Evolutionary conservation across 2,888 invertebrate species (phyloP).

Genomic region (Nemapogon koenigi): DNA sequence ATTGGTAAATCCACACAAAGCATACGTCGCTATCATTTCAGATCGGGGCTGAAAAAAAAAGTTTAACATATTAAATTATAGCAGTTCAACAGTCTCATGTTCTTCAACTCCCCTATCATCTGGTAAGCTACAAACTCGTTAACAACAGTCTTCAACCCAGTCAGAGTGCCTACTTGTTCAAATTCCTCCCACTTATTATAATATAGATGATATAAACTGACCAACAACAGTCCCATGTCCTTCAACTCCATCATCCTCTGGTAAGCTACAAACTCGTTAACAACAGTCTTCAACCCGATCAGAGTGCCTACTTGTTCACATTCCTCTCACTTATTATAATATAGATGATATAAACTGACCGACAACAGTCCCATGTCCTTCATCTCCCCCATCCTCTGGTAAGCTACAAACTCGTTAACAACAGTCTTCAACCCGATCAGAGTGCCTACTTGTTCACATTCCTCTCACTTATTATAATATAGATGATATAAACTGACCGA

Average conservation of each 20-base stretch:
- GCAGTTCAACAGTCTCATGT: conserved; percentile 31
- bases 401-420: conserved; percentile 93
- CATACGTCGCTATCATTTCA: conserved; percentile 86
- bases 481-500: too few species aligned
- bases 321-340: too few species aligned
- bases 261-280: conserved; percentile 94
- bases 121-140: conserved; percentile 94
- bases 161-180: conserved; percentile 77
- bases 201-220: conserved; percentile 30
- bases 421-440: conserved; percentile 90
- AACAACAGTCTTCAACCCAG: conserved; percentile 88
- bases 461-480: too few species aligned
- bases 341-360: too few species aligned
- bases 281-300: conserved; percentile 87
- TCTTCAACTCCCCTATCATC: conserved; percentile 71
- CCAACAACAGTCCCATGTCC: conserved; percentile 53
- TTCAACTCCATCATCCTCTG: conserved; percentile 73
- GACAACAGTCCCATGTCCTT: conserved; percentile 40
- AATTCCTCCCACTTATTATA: conserved; percentile 69
- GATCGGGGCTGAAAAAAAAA: conserved; percentile 75
- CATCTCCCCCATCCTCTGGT: conserved; percentile 74
- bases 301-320: conserved; percentile 80
- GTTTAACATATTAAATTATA: too few species aligned
- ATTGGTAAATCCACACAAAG: conserved; percentile 92
- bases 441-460: conserved; percentile 78